Evolutionary conservation across 2,888 invertebrate species (phyloP), one percentile per base, ranked within the genome.

Genomic region (Petrophora chlorosata): DNA sequence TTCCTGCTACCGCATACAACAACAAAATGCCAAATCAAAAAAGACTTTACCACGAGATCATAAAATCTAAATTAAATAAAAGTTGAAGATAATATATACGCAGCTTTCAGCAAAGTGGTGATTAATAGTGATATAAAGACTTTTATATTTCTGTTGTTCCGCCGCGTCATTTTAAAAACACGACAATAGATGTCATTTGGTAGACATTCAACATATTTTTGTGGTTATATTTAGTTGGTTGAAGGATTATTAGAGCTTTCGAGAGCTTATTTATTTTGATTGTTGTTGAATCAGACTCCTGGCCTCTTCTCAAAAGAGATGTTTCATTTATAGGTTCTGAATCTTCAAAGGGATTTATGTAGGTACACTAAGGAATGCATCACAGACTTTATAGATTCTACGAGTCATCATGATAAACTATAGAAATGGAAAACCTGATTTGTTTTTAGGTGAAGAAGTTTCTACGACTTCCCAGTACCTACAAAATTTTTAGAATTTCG

Each of bases 121-220:
- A 90, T 89, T 87, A 89, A 90, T 89, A 78, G 82, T 79, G 79
- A 79, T 84, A 82, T 88, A 81, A 87, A 85, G 78, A 81, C 72
- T 80, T 84, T 82, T 83, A 83, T 83, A 83, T 81, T 79, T 82
- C 75, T 84, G 81, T 84, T 84, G 75, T 82, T 76, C 71, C 56
- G 77, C 70, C 76, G 73, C 75, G 74, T 78, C 80, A 82, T 81
- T 79, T 80, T 76, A 73, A 76, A 77, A 74, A 65, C 65, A 68
- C 67, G 72, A 74, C 75, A 80, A 73, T 73, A 70, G 73, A 65
- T 69, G 70, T 72, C 72, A 75, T 74, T 65, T 59, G 61, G 61
- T 63, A 58, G 63, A 65, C 65, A 65, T 66, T 65, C 73, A 65
- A 64, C 64, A 67, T 66, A 65, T 65, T 59, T 65, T 56, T 39